phyloP scores from a whole-genome alignment of 2,797 vertebrate genomes.

The Urocyon cinereoargenteus region DNA sequence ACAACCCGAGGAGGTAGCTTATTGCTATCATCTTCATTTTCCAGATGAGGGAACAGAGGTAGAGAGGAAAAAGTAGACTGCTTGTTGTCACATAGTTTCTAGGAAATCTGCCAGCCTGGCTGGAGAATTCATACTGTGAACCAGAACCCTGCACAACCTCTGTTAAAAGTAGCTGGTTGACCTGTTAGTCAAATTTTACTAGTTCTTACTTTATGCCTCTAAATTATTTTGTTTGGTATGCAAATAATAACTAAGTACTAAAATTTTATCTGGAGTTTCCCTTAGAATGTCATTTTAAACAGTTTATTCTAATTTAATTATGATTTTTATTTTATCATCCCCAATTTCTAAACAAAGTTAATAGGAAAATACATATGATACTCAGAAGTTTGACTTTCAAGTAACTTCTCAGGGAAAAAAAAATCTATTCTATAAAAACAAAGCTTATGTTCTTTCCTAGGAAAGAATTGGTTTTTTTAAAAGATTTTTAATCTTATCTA shows the following conservation, averaged over 20 bases:
- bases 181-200: background rate
- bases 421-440: background rate
- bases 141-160: background rate
- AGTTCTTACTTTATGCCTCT: background rate
- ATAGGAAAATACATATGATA: background rate
- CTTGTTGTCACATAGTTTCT: background rate
- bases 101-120: background rate
- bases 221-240: background rate
- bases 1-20: background rate
- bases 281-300: constrained; percentile 22
- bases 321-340: background rate
- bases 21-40: background rate
- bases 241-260: background rate
- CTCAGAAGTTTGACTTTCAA: background rate
- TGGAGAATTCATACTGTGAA: background rate
- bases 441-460: background rate
- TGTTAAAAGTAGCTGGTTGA: background rate
- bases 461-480: no score
- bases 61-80: background rate
- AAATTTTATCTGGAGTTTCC: constrained; percentile 21
- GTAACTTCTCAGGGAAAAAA: background rate
- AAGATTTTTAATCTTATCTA: no score
- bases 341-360: background rate
- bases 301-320: background rate
- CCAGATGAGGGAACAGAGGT: background rate